Conservation (phyloP, 2,113 vertebrate species). For the Pongo abelii region DNA sequence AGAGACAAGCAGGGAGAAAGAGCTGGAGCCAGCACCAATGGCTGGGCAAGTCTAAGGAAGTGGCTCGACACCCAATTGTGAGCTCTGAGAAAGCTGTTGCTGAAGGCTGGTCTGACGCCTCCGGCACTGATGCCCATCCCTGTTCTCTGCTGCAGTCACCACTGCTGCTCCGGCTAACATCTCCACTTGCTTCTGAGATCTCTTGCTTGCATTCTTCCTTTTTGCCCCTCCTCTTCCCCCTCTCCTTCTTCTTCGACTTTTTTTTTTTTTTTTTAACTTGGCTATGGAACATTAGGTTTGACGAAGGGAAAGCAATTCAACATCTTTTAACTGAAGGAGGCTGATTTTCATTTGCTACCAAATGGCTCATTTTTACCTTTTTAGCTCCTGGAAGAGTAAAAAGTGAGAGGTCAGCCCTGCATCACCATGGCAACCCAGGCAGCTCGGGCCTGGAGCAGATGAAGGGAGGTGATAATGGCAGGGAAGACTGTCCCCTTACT, state of each 20-base stretch:
- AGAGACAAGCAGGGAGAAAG: neutral
- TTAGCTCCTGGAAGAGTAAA: slow-evolving; percentile 85
- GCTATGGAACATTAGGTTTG: slow-evolving; percentile 73
- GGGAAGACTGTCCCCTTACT: slow-evolving; percentile 76
- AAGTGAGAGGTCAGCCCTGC: slow-evolving; percentile 87
- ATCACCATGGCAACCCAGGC: slow-evolving; percentile 87
- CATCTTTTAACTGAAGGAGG: slow-evolving; percentile 78
- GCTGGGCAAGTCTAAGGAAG: fast-evolving
- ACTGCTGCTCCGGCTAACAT: fast-evolving
- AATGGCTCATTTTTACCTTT: slow-evolving; percentile 86
- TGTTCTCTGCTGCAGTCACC: neutral
- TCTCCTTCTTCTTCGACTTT: neutral
- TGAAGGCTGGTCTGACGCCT: neutral
- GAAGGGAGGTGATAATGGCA: slow-evolving; percentile 82
- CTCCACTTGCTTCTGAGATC: neutral
- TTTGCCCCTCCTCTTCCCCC: neutral
- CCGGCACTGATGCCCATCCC: fast-evolving
- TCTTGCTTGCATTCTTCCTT: neutral
- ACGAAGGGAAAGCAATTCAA: slow-evolving; percentile 77
- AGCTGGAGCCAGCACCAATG: fast-evolving
- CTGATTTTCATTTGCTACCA: slow-evolving; percentile 85
- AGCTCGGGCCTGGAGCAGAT: slow-evolving; percentile 79
- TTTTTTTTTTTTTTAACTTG: slow-evolving; percentile 12
- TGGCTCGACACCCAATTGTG: fast-evolving
- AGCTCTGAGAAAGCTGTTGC: slow-evolving; percentile 34